Percentiles rank a stretch among this genome's conserved stretches.
phyloP scores from a whole-genome alignment of 2,797 vertebrate species.

The Uromys caudimaculatus region DNA sequence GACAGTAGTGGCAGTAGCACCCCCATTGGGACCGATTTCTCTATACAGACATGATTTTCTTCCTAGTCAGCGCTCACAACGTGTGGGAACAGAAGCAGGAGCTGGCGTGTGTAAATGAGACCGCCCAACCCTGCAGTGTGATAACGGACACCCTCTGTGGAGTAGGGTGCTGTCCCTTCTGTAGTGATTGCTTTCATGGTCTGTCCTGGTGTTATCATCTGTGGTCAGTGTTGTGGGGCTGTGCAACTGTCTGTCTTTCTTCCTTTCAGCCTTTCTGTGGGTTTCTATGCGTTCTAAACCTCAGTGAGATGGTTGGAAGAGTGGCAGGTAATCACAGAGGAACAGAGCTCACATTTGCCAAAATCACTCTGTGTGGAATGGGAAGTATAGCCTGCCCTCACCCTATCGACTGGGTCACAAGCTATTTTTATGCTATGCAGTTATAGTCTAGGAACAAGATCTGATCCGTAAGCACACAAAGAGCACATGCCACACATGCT shows the following conservation, averaged over 20 bases:
- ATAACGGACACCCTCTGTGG: background rate
- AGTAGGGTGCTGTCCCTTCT: conserved; percentile 55
- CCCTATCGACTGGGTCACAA: background rate
- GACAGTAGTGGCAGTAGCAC: background rate
- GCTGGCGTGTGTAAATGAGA: rapidly evolving
- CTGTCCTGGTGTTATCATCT: conserved; percentile 50
- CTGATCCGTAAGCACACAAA: background rate
- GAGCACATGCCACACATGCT: rapidly evolving
- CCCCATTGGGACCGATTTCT: background rate
- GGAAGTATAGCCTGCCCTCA: background rate
- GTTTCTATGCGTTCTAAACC: conserved; percentile 4
- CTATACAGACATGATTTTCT: rapidly evolving
- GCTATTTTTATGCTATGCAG: too few species aligned
- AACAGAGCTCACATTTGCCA: background rate
- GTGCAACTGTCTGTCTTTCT: conserved; percentile 60
- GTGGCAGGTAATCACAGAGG: background rate
- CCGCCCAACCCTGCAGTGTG: rapidly evolving
- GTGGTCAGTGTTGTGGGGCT: conserved; percentile 62
- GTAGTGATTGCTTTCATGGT: conserved; percentile 41
- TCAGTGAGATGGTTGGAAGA: background rate
- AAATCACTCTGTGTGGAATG: background rate
- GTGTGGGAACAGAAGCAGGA: rapidly evolving
- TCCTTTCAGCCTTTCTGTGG: conserved; percentile 6
- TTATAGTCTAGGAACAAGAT: background rate
- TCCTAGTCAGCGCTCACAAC: rapidly evolving